Percentiles rank a stretch among this genome's conserved stretches.
Evolutionary conservation across 2,113 vertebrate species (phyloP).

Genomic region (Muntiacus muntjak): DNA sequence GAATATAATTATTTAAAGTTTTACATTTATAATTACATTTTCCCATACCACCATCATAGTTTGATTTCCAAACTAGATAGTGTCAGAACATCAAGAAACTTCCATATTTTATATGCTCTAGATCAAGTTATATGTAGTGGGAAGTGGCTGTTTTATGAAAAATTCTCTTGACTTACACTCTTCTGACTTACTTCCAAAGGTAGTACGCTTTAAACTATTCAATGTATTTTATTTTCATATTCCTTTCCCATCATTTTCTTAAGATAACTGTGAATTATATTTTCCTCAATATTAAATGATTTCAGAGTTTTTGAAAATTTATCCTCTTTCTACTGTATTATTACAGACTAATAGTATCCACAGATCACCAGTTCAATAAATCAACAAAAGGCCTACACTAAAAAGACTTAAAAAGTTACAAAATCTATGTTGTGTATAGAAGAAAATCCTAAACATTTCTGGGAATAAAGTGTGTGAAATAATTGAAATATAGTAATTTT

Average conservation of each 20-base stretch:
- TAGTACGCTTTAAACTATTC: not conserved
- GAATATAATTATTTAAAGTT: not conserved
- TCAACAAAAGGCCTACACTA: not conserved
- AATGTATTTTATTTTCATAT: not conserved
- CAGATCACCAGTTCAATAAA: not conserved
- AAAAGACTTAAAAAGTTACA: not conserved
- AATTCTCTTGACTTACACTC: not conserved
- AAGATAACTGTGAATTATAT: not conserved
- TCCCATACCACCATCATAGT: not conserved
- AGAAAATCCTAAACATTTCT: not conserved
- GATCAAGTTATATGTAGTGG: not conserved
- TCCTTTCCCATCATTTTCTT: not conserved
- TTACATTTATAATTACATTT: not conserved
- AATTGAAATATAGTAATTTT: not conserved
- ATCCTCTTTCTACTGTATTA: not conserved
- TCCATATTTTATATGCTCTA: not conserved
- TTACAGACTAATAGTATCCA: not conserved
- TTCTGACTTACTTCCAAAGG: not conserved
- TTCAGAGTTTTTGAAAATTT: not conserved
- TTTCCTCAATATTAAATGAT: not conserved
- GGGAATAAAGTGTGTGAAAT: not conserved
- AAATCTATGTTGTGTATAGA: not conserved
- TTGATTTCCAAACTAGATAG: not conserved
- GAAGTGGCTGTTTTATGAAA: not conserved
- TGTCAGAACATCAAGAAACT: not conserved